Evolutionary conservation across 2,888 invertebrate species (phyloP), one percentile per base, ranked within the genome.

Genomic region (Petrolisthes manimaculis): DNA sequence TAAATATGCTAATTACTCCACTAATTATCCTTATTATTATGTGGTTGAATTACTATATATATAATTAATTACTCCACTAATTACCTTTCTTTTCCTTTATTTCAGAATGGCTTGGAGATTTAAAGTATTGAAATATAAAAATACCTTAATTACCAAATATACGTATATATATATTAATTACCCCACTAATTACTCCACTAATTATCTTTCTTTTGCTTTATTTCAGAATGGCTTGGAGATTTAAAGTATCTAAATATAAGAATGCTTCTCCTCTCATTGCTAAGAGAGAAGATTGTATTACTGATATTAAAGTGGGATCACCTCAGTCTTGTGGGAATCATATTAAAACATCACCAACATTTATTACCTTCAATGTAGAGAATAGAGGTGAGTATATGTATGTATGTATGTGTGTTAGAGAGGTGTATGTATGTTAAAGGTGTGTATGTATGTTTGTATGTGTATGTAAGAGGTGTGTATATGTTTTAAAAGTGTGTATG

Each of bases 311-410:
- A n/a, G n/a, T 74, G 12, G 74, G 74, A 12, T n/a, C n/a, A n/a
- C 74, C 74, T 21, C 74, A 74, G 74, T 74, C n/a, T 21, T 74
- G 74, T 21, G 74, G 74, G 12, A 74, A 98, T 93, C 98, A 98
- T 93, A 97, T 99, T 92, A 95, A 97, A 92, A 14, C 61, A 14
- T 96, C 97, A 54, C 97, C 97, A 12, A 97, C 97, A 21, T 96
- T 96, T 18, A 97, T 97, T 93, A 97, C 97, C 21, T 98, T 98
- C 93, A 98, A 98, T 93, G 97, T 97, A 94, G 98, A 98, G 93
- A 97, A 97, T 93, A 96, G 96, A 92, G 96, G 95, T 95, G 93
- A 61, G 61, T n/a, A n/a, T n/a, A n/a, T n/a, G n/a, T n/a, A n/a
- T n/a, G n/a, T n/a, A n/a, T n/a, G n/a, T n/a, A n/a, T n/a, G n/a